Base-by-base conservation (phyloP, 2,113 vertebrate genomes). In the Halichoerus grypus region DNA sequence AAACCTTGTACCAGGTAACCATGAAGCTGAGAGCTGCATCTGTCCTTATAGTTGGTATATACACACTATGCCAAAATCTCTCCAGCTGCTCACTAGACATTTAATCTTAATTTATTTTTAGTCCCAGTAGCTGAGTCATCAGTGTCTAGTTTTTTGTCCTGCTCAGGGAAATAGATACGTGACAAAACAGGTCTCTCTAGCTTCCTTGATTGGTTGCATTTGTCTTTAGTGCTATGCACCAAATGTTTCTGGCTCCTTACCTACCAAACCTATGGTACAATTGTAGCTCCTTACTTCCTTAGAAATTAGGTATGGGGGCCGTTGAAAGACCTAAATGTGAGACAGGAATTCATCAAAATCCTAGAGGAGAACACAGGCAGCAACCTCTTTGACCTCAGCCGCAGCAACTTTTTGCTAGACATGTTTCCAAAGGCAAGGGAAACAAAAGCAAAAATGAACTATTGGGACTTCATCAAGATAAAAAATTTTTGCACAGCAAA, bases 91-190 rank as follows among this genome's bases (percentile, higher is more conserved):
- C 26, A 61, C 28, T 59, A 84, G 33, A 61, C 3, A 33, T 88
- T 83, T 86, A 77, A 92, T 71, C 26, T 28, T 91, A 87, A 65
- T 91, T 86, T 85, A 81, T 33, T 92, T 72, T 80, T 89, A 14
- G 36, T 89, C 3, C 21, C 49, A 74, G 59, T 6, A 79, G 49
- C 10, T 26, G 16, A 55, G 16, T 86, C 42, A 74, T 15, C 19
- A 69, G 31, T 82, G 36, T 86, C 94, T 88, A 74, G 12, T 15
- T 88, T 67, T 82, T 61, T 49, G 21, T 87, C 5, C 7, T 51
- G 2, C 33, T 90, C 46, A 81, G 14, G 42, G 42, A 94, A 94
- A 92, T 53, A 91, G 46, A 51, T 59, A 46, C 12, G 4, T 81
- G 53, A 2, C 28, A 84, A 93, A 77, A 82, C 7, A 82, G 51